Percentiles rank a stretch among this genome's conserved stretches.
Evolutionary conservation across 2,797 vertebrate genomes (phyloP).

Genomic region (Fistularia commersonii): DNA sequence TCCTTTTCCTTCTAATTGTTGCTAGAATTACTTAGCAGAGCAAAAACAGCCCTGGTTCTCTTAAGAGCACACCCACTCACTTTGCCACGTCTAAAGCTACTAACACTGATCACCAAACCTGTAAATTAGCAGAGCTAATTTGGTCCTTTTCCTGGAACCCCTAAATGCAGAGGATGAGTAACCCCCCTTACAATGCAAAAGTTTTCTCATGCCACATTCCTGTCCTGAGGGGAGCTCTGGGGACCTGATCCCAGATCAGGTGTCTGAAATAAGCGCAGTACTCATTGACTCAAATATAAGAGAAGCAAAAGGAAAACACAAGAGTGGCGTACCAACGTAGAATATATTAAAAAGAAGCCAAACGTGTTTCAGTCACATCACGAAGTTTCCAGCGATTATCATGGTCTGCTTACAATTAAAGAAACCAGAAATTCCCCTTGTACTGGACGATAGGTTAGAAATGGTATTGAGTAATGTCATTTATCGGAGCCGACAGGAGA

Average conservation of each 20-base stretch:
- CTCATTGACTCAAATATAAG: constrained; percentile 7
- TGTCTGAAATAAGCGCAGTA: constrained; percentile 8
- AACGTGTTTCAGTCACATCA: neutral
- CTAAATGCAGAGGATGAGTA: constrained; percentile 15
- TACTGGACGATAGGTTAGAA: no score
- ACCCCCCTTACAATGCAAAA: constrained; percentile 20
- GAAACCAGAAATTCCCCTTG: no score
- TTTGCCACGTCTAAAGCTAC: neutral
- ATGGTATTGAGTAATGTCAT: no score
- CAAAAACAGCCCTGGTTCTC: no score
- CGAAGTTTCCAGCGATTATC: no score
- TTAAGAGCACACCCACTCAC: neutral
- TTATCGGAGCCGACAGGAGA: no score
- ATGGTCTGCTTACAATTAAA: no score
- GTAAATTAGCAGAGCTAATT: constrained; percentile 17
- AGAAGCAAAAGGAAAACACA: neutral
- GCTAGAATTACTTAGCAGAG: no score
- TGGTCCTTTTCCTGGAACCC: constrained; percentile 21
- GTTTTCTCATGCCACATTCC: constrained; percentile 29
- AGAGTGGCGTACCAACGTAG: neutral
- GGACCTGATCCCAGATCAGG: constrained; percentile 15
- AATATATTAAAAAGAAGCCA: neutral
- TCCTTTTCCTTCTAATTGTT: no score
- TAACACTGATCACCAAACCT: constrained; percentile 15
- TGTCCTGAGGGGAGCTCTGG: constrained; percentile 10